phyloP scores from a whole-genome alignment of 1,140 invertebrate genomes.

The Drosophila orena region DNA sequence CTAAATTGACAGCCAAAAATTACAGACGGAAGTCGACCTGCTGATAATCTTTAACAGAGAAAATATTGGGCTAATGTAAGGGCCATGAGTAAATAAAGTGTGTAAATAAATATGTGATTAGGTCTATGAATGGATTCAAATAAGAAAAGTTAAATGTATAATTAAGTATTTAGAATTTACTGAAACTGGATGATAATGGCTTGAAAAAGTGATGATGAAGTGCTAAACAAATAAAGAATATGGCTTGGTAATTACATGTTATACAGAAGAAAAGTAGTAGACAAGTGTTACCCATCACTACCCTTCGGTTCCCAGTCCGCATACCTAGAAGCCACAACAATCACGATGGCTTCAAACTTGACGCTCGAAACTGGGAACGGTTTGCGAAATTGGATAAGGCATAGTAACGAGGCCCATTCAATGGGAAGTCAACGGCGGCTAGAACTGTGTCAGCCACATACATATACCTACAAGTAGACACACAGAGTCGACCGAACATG shows the following conservation, averaged over 20 bases:
- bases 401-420: conserved; percentile 32
- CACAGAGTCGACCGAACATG: conserved; percentile 10
- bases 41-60: background rate
- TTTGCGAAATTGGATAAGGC: conserved; percentile 1
- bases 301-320: background rate
- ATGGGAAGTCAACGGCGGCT: conserved; percentile 48
- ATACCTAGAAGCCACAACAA: conserved; percentile 10
- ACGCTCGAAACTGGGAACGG: conserved; percentile 8
- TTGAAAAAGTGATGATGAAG: background rate
- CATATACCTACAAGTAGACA: conserved; percentile 26
- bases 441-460: conserved; percentile 68
- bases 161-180: too few relatives aligned
- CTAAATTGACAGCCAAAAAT: background rate
- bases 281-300: background rate
- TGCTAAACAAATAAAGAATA: too few relatives aligned
- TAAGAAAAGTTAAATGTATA: too few relatives aligned
- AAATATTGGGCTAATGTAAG: too few relatives aligned
- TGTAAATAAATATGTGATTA: too few relatives aligned
- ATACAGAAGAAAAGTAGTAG: background rate
- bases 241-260: too few relatives aligned
- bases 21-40: background rate
- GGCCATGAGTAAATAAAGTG: too few relatives aligned
- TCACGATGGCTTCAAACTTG: conserved; percentile 10
- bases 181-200: background rate
- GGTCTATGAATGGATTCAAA: too few relatives aligned